Evolutionary conservation across 2,888 invertebrate species (phyloP), one percentile per base, ranked within the genome.

Genomic region (Toxonevra muliebris): DNA sequence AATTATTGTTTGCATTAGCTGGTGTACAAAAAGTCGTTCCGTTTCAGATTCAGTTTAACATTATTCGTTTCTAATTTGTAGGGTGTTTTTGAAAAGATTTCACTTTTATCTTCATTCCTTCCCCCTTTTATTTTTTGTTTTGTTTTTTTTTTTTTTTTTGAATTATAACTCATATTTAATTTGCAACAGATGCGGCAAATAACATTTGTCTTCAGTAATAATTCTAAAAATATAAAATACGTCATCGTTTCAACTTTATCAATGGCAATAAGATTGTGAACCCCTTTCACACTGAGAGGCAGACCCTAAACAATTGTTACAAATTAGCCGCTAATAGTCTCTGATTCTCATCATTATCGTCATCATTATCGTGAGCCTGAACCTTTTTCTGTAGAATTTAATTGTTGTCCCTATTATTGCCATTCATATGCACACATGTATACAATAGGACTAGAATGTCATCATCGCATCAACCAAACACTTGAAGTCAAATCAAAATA

Each of bases 181-280:
- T 82, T 81, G 81, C 77, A 82, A 82, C 82, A 82, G 82, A 82
- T 82, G 82, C 78, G 78, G 75, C 76, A 75, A 75, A 76, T 74
- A 73, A 74, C 73, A 75, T 76, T 76, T 74, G 72, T 74, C 74
- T 72, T 63, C 69, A 55, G 54, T 59, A 67, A 61, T 59, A 59
- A 64, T 48, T 57, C 15, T 50, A 57, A 50, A 64, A 64, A 42
- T 19, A 41, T 2, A 41, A 30, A 50, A 13, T 17, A 40, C 30
- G 30, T 30, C 2, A 30, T 30, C 30, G 30, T 30, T 2, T 30
- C 30, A 4, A 30, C 30, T 30, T 30, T 30, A 30, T 30, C 30
- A 30, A 30, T 4, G 30, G 30, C 30, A 30, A 30, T 30, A 30
- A 30, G 30, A 30, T 30, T 30, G 30, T 30, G 30, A 2, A 30